Evolutionary conservation across 2,888 invertebrate species (phyloP).

Genomic region (Stenichneumon culpator): DNA sequence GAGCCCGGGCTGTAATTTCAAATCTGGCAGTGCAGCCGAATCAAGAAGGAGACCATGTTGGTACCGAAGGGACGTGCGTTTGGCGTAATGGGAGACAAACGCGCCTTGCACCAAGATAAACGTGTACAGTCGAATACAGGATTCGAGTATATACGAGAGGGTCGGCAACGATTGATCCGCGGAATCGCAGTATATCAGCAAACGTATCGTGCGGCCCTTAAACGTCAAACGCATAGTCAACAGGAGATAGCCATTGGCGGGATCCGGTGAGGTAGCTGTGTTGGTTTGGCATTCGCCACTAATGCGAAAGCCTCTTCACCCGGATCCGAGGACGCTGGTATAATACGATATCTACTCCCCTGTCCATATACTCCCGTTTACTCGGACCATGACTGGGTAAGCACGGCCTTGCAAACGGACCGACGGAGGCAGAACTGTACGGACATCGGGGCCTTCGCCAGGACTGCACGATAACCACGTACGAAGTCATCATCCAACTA

Average conservation of each 20-base stretch:
- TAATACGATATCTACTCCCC: background rate
- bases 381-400: background rate
- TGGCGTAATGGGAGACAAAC: constrained; percentile 8
- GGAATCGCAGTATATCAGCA: background rate
- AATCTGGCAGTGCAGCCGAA: background rate
- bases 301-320: background rate
- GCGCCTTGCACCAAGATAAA: background rate
- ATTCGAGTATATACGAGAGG: background rate
- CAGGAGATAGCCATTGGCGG: background rate
- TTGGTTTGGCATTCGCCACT: constrained; percentile 7
- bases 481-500: background rate
- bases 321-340: background rate
- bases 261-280: background rate
- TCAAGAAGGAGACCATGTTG: background rate
- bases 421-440: background rate
- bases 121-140: background rate
- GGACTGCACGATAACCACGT: background rate
- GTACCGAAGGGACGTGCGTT: background rate
- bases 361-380: background rate
- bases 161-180: constrained; percentile 15
- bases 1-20: background rate
- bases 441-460: background rate
- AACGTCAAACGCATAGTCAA: constrained; percentile 40
- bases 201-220: constrained; percentile 16
- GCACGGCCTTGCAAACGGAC: background rate